A percentile compares a stretch with the other conserved stretches of the same genome.
These are phyloP conservation scores for Dexiosoma caninum DNA, from an alignment of 2,888 invertebrate species.

Conservation along the genomic window DNA sequence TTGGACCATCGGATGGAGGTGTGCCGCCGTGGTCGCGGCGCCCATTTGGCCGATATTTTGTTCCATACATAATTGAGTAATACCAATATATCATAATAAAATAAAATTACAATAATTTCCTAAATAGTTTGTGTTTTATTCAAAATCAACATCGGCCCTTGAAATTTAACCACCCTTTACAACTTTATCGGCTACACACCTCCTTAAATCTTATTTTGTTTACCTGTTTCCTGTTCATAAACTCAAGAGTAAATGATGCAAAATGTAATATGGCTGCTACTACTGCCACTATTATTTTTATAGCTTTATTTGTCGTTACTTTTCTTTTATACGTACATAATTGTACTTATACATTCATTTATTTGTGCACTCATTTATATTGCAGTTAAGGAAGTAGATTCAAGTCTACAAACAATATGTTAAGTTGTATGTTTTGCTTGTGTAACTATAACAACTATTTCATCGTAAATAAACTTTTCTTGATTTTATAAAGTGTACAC, in stretches of 20 bases:
- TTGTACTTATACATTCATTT: constrained; percentile 42
- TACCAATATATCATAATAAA: too few species aligned
- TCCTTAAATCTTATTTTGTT: constrained; percentile 3
- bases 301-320: not conserved
- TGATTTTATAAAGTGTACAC: constrained; percentile 4
- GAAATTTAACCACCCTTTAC: too few species aligned
- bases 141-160: too few species aligned
- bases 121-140: too few species aligned
- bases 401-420: not conserved
- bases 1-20: too few species aligned
- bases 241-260: constrained; percentile 11
- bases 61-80: too few species aligned
- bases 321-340: not conserved
- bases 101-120: too few species aligned
- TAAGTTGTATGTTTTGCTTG: constrained; percentile 15
- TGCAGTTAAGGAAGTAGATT: constrained; percentile 1
- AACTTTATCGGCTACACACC: not conserved
- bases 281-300: too few species aligned
- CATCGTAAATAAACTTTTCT: constrained; percentile 41
- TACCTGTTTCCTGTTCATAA: constrained; percentile 29
- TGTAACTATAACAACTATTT: constrained; percentile 8
- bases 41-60: too few species aligned
- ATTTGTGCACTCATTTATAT: constrained; percentile 33
- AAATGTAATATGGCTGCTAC: constrained; percentile 39
- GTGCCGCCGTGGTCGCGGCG: too few species aligned